Evolutionary conservation across 2,113 vertebrate genomes (phyloP).

Genomic region (Phylloscopus whistleri): DNA sequence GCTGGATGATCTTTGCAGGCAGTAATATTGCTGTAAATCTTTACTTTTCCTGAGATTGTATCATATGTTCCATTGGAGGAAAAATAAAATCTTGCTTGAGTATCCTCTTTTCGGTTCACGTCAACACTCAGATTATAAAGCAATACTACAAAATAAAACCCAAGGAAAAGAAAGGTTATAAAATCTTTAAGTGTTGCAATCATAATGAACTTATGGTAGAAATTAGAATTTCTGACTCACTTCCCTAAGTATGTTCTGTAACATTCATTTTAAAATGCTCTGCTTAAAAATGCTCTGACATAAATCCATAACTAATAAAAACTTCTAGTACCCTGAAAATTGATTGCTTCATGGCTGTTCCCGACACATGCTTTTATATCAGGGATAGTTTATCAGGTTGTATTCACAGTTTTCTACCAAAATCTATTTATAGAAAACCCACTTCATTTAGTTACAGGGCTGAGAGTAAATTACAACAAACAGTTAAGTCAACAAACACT

Average conservation of each 20-base stretch:
- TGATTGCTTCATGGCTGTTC: not conserved
- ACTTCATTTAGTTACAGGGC: not conserved
- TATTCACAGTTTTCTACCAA: not conserved
- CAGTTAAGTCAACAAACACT: not conserved
- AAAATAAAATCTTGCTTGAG: slow-evolving; percentile 90
- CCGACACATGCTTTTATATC: not conserved
- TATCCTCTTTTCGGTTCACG: slow-evolving; percentile 78
- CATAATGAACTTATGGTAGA: not conserved
- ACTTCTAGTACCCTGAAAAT: not conserved
- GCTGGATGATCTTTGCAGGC: slow-evolving; percentile 80
- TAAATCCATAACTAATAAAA: not conserved
- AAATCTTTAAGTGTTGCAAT: not conserved
- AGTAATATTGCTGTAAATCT: slow-evolving; percentile 53
- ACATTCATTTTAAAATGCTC: not conserved
- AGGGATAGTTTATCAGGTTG: not conserved
- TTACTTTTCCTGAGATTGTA: slow-evolving; percentile 71
- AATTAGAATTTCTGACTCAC: not conserved
- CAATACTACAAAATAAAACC: slow-evolving; percentile 76
- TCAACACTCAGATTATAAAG: slow-evolving; percentile 90
- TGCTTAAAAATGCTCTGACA: not conserved
- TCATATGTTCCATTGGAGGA: slow-evolving; percentile 85
- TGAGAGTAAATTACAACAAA: not conserved
- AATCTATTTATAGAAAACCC: not conserved
- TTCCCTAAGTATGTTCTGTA: not conserved
- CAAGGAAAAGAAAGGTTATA: not conserved